Evolutionary conservation across 2,113 vertebrate genomes (phyloP), one percentile per base, ranked within the genome.

Genomic region (Rhynchomys soricoides): DNA sequence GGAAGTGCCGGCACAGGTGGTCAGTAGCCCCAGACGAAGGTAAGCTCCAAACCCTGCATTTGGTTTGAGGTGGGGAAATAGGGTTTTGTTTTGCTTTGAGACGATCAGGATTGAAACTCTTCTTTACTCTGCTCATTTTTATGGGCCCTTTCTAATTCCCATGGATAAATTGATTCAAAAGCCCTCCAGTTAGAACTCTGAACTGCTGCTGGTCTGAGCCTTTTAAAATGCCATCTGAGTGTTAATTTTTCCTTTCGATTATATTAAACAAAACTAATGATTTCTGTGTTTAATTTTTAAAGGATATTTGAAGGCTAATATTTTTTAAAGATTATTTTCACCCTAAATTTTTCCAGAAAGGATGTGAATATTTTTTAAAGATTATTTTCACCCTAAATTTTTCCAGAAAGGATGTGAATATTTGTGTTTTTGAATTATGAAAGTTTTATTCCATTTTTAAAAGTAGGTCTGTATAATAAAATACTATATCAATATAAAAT

Each of bases 1-100:
- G 97, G 97, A 97, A 95, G 94, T 97, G 95, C 83, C 90, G 10
- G 55, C 97, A 97, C 94, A 95, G 97, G 97, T 95, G 95, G 90
- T 91, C 97, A 75, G 86, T 95, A 81, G 71, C 91, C 59, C 68
- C 95, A 66, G 97, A 97, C 52, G 95, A 98, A 98, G 97, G 97
- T 98, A 97, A 97, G 97, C 83, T 64, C 48, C 40, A 79, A 92
- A 95, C 10, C 10, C 15, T 8, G 59, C 19, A 81, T 62, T 79
- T 91, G 59, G 15, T 81, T 86, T 62, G 37, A 91, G 82, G 31
- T 50, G 71, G 21, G 22, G 45, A 59, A 66, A 74, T 45, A 52
- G 62, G 8, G 7, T 55, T 93, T 64, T 62, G 34, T 78, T 85
- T 90, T 71, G 87, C 62, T 29, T 52, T 62, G 70, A 66, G 26